A percentile compares a stretch with the other conserved stretches of the same genome.
phyloP scores from a whole-genome alignment of 2,888 invertebrate species.

The Neoaliturus tenellus region DNA sequence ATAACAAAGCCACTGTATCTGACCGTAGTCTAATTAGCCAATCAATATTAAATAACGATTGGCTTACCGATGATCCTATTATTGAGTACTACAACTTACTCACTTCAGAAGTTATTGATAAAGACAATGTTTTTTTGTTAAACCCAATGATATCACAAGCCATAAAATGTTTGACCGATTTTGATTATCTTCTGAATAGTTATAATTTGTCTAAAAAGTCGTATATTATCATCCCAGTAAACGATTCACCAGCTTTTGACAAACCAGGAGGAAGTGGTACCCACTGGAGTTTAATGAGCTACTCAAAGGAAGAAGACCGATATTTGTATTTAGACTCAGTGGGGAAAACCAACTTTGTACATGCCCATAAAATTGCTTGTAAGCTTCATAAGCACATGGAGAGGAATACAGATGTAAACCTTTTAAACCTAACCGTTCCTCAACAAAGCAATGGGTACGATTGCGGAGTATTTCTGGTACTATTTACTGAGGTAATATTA shows the following conservation, averaged over 20 bases:
- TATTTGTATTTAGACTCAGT: constrained; percentile 6
- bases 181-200: not conserved
- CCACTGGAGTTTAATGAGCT: not conserved
- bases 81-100: not conserved
- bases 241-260: not conserved
- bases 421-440: not conserved
- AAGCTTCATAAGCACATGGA: not conserved
- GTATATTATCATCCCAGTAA: not conserved
- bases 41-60: not conserved
- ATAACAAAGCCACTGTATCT: not conserved
- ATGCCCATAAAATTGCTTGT: not conserved
- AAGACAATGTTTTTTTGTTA: not conserved
- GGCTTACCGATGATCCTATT: not conserved
- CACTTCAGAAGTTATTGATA: not conserved
- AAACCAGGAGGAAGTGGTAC: not conserved
- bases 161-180: not conserved
- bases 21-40: not conserved
- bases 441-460: not conserved
- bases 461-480: not conserved
- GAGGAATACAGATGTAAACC: not conserved
- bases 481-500: not conserved
- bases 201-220: not conserved
- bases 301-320: no score
- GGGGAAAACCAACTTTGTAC: not conserved
- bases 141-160: not conserved